These are phyloP conservation scores for Actinernus sp. DNA, from an alignment of 92 coral and sea anemone genomes.

Conservation along the genomic window DNA sequence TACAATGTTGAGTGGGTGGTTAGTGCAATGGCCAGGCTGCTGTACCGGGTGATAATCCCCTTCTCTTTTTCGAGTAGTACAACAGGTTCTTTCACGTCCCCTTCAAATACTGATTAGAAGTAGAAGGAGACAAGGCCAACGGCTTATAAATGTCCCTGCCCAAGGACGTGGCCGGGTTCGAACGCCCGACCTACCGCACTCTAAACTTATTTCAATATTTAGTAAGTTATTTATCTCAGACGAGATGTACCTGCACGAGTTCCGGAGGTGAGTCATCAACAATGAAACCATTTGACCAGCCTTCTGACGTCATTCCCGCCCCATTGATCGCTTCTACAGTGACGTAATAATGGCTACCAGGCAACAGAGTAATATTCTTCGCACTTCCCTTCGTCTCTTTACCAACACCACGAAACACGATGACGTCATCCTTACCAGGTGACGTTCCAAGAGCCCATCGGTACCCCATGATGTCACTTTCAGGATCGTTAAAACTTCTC, in stretches of 20 bases:
- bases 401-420: conserved; percentile 67
- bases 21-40: too few species aligned
- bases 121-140: too few species aligned
- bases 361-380: conserved; percentile 68
- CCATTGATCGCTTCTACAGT: conserved; percentile 86
- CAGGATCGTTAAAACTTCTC: conserved; percentile 76
- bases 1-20: too few species aligned
- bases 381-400: conserved; percentile 40
- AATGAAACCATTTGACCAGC: conserved; percentile 89
- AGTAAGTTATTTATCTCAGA: too few species aligned
- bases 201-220: too few species aligned
- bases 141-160: too few species aligned
- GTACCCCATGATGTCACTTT: conserved; percentile 88
- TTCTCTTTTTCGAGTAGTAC: too few species aligned
- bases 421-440: conserved; percentile 77
- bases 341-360: conserved; percentile 75
- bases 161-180: too few species aligned
- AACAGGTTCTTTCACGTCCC: too few species aligned
- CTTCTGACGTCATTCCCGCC: conserved; percentile 87
- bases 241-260: conserved; percentile 59
- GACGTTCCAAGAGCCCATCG: conserved; percentile 90
- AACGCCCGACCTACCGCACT: too few species aligned
- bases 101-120: too few species aligned
- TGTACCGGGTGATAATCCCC: too few species aligned
- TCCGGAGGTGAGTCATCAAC: conserved; percentile 88